Evolutionary conservation across 2,113 vertebrate species (phyloP), one percentile per base, ranked within the genome.

Genomic region (Columbina picui): DNA sequence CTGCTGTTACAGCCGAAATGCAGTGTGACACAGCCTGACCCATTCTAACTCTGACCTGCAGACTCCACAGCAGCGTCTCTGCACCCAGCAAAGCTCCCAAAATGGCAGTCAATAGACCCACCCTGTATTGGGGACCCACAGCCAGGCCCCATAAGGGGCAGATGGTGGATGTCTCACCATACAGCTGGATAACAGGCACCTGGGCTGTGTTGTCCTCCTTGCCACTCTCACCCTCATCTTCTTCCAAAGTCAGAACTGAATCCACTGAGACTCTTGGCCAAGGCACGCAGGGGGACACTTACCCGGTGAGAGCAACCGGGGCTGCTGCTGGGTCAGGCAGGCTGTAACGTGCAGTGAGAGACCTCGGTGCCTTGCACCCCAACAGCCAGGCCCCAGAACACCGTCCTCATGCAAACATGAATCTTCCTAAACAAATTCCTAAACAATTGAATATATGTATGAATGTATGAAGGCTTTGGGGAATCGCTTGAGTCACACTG

Each of bases 61-160:
- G 77, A 41, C 23, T 23, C 29, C 2, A 0, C 60, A 36, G 32
- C 27, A 73, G 23, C 10, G 1, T 34, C 64, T 78, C 30, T 56
- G 25, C 16, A 56, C 53, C 14, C 25, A 12, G 5, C 20, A 14
- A 47, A 26, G 23, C 20, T 83, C 17, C 32, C 1, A 1, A 47
- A 41, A 16, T 0, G 1, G 34, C 20, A 27, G 13, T 34, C 50
- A 10, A 20, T 3, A 21, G 45, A 65, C 10, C 23, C 3, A 3
- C 5, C 15, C 19, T 2, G 3, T 47, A 45, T 41, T 0, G 0
- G 21, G 10, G 38, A 59, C 30, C 38, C 63, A 47, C 49, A 41
- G 12, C 41, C 38, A 68, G 34, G 43, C 21, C 2, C 0, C 0
- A 2, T 21, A 18, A 74, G n/a, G 16, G 2, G 10, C 23, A 18